Base-by-base conservation (phyloP, 2,797 vertebrate genomes). In the Hydrolagus colliei region DNA sequence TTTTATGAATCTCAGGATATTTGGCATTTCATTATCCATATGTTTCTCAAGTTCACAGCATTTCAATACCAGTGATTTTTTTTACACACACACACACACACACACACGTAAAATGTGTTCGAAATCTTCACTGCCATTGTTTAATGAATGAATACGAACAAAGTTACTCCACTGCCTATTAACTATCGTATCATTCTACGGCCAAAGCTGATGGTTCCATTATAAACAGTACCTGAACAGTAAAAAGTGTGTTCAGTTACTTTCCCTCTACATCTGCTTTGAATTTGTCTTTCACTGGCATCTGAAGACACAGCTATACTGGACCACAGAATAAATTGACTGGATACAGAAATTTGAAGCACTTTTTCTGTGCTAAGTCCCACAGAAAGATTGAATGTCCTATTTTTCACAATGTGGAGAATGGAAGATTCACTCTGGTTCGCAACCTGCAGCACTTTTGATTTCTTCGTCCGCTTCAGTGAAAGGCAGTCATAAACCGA, bases 281-380 rank as follows among this genome's bases (percentile, higher is more conserved):
- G 90, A 88, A 94, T 94, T 93, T 93, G 91, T 91, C 90, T 93
- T 89, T 91, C 90, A 92, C 52, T 84, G 94, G 93, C 93, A 94
- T 89, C 52, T 92, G 91, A 93, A 92, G 90, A 87, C 91, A 89
- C 62, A 87, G 92, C 87, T 92, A 89, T 89, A 89, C 0, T 86
- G 92, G 90, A 90, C 91, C 92, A 87, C 88, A 90, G 87, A 91
- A 92, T 90, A 84, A 86, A 87, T 88, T 86, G 32, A 87, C 90
- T 88, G 0, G 7, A 90, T 41, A 88, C 89, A 86, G 32, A 86
- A 87, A 89, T 84, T 84, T 84, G 79, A 84, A 84, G 79, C 67
- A 52, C 79, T 71, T 84, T 84, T 68, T 71, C 68, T 84, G 68
- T 84, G n/a, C 79, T 68, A 52, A 84, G 32, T 63, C 65, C 79